Percentiles rank a stretch among this genome's conserved stretches.
These are phyloP conservation scores for Zosterops japonicus DNA, from an alignment of 2,113 vertebrate species.

Conservation along the genomic window DNA sequence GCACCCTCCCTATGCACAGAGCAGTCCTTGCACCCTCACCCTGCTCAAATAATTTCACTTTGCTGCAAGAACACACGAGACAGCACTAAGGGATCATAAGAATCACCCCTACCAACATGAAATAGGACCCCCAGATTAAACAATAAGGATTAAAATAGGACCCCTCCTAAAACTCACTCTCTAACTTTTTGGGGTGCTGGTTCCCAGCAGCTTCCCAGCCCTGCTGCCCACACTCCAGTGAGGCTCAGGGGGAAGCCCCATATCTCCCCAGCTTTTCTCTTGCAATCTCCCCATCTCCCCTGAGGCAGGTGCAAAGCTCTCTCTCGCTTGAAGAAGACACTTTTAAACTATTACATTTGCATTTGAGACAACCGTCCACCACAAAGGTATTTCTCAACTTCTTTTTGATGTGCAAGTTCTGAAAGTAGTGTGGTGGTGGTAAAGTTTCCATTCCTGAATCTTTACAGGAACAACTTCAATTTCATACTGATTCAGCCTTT, in stretches of 20 bases:
- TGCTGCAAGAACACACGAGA: neutral
- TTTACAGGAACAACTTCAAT: neutral
- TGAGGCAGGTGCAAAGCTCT: neutral
- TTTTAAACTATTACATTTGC: neutral
- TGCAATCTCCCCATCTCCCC: neutral
- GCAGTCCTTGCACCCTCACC: neutral
- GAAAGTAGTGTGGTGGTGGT: neutral
- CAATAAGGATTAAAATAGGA: neutral
- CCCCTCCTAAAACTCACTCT: neutral
- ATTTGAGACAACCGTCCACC: neutral
- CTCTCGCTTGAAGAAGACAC: neutral
- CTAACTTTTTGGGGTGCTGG: neutral
- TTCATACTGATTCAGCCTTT: neutral
- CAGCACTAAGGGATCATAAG: neutral
- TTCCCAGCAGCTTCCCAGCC: neutral
- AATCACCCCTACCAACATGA: neutral
- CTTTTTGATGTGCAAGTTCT: neutral
- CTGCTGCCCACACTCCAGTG: accelerated
- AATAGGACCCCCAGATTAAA: neutral
- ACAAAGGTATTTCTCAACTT: neutral
- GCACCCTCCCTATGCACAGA: neutral
- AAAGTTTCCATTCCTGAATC: neutral
- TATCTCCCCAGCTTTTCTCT: neutral
- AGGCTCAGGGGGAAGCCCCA: neutral
- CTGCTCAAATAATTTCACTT: neutral